These are phyloP conservation scores for Dasypogon diadema DNA, from an alignment of 2,888 invertebrate species.

Conservation along the genomic window DNA sequence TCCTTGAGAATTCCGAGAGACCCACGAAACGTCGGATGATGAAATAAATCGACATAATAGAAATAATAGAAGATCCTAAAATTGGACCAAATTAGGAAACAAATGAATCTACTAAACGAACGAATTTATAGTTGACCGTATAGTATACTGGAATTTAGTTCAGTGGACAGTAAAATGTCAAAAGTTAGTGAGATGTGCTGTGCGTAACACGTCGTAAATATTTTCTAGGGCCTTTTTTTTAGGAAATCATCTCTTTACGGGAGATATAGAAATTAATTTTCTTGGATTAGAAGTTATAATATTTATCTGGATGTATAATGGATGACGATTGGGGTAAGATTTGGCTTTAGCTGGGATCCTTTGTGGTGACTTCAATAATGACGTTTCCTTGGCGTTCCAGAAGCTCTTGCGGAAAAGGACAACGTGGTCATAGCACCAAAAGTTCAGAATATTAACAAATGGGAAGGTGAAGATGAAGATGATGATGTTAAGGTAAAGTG, in stretches of 20 bases:
- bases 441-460: constrained; percentile 77
- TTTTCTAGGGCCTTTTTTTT: constrained; percentile 13
- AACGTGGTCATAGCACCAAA: constrained; percentile 79
- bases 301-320: constrained; percentile 67
- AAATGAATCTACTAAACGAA: too few species aligned
- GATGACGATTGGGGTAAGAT: constrained; percentile 79
- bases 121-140: too few species aligned
- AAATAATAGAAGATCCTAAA: too few species aligned
- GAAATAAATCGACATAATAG: too few species aligned
- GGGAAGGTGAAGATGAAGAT: constrained; percentile 91
- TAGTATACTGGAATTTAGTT: too few species aligned
- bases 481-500: constrained; percentile 82
- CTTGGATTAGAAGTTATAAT: constrained; percentile 5
- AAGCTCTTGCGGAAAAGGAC: constrained; percentile 70
- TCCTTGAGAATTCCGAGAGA: too few species aligned
- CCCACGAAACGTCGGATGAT: too few species aligned
- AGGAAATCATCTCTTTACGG: constrained; percentile 3
- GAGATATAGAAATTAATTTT: constrained; percentile 26
- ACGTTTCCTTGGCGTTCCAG: constrained; percentile 58
- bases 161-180: constrained; percentile 4
- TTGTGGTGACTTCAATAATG: constrained; percentile 16
- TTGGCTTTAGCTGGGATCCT: neutral
- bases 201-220: constrained; percentile 50
- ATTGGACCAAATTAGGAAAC: too few species aligned
- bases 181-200: constrained; percentile 44